Evolutionary conservation across 1,140 invertebrate genomes (phyloP), one percentile per base, ranked within the genome.

Genomic region (Psilanteris sp.): DNA sequence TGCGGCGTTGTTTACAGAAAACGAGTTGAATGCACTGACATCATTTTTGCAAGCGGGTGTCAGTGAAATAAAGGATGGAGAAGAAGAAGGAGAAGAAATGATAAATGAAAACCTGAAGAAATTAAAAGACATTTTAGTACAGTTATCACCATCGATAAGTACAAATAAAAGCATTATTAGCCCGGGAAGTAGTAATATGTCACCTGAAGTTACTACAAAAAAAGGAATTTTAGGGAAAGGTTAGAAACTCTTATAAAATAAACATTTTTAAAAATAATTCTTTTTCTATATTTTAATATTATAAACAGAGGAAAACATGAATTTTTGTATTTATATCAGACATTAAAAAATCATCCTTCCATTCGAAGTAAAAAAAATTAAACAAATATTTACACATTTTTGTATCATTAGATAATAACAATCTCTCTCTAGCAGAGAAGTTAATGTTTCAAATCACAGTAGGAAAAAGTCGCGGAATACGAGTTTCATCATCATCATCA

Each of bases 1-100:
- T 6, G 91, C 92, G 16, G 90, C 92, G 14, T 85, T 95, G 1
- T 92, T 94, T 62, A 93, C 93, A 1, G 91, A 93, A 68, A 81
- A 85, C 9, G 93, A 95, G 70, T 85, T 95, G 0, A 88, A 91
- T 29, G 86, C 89, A 50, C 88, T 95, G 74, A 89, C 94, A 72
- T 89, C 88, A 64, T 90, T 91, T 80, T 81, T 90, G 27, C 83
- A 84, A 48, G 70, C 64, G 3, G 64, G 86, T 3, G 44, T 62
- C 4, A 73, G 41, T 11, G 61, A 71, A n/a, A 67, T 64, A 9
- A 74, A 41, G 8, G 59, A 22, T 8, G 78, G 78, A 27, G 54
- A 48, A 7, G 26, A 46, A 5, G 20, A 24, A 2, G 16, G n/a
- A 5, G n/a, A 29, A 7, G 54, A 52, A 0, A 43, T 59, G 0